A percentile compares a stretch with the other conserved stretches of the same genome.
phyloP scores from a whole-genome alignment of 2,797 vertebrate genomes.

The Poeciliopsis presidionis region DNA sequence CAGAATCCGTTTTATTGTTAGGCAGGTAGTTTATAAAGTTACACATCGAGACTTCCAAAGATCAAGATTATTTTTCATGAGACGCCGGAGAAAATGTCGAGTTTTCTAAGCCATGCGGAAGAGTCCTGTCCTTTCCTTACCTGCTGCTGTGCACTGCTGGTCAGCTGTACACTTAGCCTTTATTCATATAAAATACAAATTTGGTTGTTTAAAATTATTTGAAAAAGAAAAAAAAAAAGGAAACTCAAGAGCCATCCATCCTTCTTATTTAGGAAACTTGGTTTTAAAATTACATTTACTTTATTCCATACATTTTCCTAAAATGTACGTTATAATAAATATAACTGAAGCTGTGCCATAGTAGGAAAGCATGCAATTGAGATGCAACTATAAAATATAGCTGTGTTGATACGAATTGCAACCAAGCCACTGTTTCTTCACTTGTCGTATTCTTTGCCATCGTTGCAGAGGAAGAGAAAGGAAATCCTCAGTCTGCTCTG shows the following conservation, averaged over 20 bases:
- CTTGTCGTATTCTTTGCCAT: not conserved
- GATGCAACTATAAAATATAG: not conserved
- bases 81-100: not conserved
- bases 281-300: not conserved
- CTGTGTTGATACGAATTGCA: not conserved
- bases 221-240: not conserved
- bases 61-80: not conserved
- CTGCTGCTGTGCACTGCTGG: conserved; percentile 3
- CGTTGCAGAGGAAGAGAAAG: not conserved
- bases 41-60: not conserved
- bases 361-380: not conserved
- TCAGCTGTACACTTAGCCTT: not conserved
- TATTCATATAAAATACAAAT: not conserved
- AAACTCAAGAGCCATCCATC: not conserved
- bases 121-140: no score
- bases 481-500: not conserved
- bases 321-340: not conserved
- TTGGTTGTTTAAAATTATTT: not conserved
- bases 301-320: not conserved
- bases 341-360: not conserved
- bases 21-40: not conserved
- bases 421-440: not conserved
- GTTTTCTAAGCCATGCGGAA: not conserved
- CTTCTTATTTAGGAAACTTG: not conserved
- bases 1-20: not conserved